Conservation (phyloP, 2,113 vertebrate species). For the Pteruthius melanotis region DNA sequence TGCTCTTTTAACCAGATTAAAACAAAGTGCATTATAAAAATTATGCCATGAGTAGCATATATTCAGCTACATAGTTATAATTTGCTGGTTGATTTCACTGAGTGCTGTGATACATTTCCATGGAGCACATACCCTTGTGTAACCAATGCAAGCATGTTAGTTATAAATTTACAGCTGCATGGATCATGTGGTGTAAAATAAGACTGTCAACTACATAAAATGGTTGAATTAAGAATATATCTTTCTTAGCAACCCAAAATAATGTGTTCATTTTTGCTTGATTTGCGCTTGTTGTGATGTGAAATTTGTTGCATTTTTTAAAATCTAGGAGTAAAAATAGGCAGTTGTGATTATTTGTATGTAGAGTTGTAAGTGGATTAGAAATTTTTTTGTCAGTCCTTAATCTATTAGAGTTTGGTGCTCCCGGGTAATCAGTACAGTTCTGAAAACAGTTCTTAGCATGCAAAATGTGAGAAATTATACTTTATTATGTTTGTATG, state of each 20-base stretch:
- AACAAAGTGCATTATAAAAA: neutral
- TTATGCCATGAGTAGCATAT: neutral
- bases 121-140: neutral
- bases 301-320: neutral
- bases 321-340: neutral
- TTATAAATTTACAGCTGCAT: neutral
- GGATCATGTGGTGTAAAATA: neutral
- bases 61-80: neutral
- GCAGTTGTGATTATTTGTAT: neutral
- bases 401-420: neutral
- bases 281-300: neutral
- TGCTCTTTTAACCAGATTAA: neutral
- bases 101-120: neutral
- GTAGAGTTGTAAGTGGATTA: neutral
- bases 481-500: neutral
- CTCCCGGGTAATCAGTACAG: neutral
- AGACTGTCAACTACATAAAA: neutral
- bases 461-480: neutral
- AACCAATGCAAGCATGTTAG: neutral
- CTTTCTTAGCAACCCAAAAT: neutral
- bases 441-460: neutral
- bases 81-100: neutral
- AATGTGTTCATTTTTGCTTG: neutral
- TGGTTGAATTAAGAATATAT: neutral
- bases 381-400: neutral